These are phyloP conservation scores for Leuciscus idus DNA, from an alignment of 2,113 vertebrate genomes.

Conservation along the genomic window DNA sequence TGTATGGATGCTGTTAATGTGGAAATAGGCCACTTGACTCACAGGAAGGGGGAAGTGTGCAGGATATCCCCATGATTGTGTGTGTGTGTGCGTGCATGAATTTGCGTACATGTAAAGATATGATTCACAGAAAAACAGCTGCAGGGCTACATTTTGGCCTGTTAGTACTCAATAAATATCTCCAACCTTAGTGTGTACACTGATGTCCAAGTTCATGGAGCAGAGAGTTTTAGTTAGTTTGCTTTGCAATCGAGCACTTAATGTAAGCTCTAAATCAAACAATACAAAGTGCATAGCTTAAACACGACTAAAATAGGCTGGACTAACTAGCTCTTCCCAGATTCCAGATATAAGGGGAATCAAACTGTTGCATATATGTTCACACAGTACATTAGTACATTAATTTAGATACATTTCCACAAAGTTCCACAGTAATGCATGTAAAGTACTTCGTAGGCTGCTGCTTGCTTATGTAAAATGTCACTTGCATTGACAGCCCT, in stretches of 20 bases:
- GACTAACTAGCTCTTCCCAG: not conserved
- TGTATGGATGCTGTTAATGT: conserved; percentile 25
- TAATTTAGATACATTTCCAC: not conserved
- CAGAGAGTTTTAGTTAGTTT: not conserved
- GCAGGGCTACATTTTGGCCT: not conserved
- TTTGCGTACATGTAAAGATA: conserved; percentile 14
- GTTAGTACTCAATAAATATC: not conserved
- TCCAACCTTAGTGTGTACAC: not conserved
- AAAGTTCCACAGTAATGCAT: not conserved
- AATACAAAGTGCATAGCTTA: not conserved
- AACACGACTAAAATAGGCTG: not conserved
- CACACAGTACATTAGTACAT: not conserved
- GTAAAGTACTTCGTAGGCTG: not conserved
- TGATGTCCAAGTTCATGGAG: not conserved
- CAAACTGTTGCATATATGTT: not conserved
- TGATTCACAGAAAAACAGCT: conserved; percentile 5
- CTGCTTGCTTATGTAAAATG: not conserved
- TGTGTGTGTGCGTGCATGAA: not conserved
- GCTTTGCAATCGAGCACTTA: not conserved
- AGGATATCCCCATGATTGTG: conserved; percentile 37
- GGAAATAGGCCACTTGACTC: conserved; percentile 41
- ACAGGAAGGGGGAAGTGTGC: conserved; percentile 43
- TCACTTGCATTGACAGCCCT: conserved; percentile 8
- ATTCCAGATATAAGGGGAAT: not conserved
- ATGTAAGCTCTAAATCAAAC: not conserved